phyloP scores from a whole-genome alignment of 2,888 invertebrate genomes.

The Yponomeuta cagnagella region DNA sequence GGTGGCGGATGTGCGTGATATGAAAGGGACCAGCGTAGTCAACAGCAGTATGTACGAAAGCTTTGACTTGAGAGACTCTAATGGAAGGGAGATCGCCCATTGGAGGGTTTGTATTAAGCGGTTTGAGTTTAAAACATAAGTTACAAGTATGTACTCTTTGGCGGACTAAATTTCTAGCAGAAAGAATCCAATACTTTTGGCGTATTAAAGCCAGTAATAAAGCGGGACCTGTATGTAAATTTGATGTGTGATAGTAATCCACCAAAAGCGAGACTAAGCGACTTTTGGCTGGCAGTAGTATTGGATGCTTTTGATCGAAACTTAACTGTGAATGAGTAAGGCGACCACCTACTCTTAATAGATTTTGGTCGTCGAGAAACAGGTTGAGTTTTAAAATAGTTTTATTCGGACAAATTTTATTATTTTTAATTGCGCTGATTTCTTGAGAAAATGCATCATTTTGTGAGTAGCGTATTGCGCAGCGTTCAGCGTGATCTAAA shows the following conservation, averaged over 20 bases:
- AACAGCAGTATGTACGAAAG: conserved; percentile 16
- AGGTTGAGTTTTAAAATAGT: conserved; percentile 11
- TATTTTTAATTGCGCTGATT: background rate
- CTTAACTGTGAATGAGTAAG: conserved; percentile 7
- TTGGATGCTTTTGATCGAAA: conserved; percentile 12
- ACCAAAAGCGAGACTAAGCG: background rate
- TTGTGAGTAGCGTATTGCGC: background rate
- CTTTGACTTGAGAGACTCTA: conserved; percentile 16
- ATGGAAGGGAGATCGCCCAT: conserved; percentile 16
- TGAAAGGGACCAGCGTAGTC: conserved; percentile 20
- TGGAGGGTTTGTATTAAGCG: background rate
- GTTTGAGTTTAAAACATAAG: conserved; percentile 14
- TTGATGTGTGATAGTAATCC: conserved; percentile 6
- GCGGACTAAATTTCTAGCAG: conserved; percentile 10
- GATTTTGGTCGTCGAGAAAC: conserved; percentile 7
- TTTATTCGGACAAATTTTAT: background rate
- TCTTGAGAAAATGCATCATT: background rate
- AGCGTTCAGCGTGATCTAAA: background rate
- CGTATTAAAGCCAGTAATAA: conserved; percentile 11
- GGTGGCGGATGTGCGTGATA: conserved; percentile 3
- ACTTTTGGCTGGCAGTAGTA: conserved; percentile 12
- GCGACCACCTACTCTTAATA: conserved; percentile 15
- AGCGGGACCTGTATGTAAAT: conserved; percentile 14
- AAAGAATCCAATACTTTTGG: conserved; percentile 16
- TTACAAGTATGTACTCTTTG: conserved; percentile 15